Evolutionary conservation across 2,888 invertebrate genomes (phyloP), one percentile per base, ranked within the genome.

Genomic region (Clusia tigrina): DNA sequence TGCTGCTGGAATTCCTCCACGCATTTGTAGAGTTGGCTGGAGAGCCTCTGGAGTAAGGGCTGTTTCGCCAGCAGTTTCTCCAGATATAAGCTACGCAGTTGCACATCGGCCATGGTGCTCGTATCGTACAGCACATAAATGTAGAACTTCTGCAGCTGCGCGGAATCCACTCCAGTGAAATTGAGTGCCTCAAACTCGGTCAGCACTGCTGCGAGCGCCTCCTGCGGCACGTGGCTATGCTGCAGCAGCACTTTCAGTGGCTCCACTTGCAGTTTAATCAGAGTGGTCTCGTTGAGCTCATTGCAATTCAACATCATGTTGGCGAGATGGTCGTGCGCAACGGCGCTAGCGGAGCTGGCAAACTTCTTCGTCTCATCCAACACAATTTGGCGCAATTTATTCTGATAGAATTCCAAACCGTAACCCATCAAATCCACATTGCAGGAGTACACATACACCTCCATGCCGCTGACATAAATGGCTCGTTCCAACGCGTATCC

Each of bases 91-190:
- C 78, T 71, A 38, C 86, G 78, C 23, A 84, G 55, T 2, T 75
- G 65, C 0, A 79, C 68, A 60, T 86, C 86, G 1, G 73, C 71
- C 3, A 77, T 60, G 0, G 83, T 75, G 20, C 86, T 83, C 1
- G 71, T 70, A 68, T 86, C 85, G 63, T 85, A 87, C 51, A 86
- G 72, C 54, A 85, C 80, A 17, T 84, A 78, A 22, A 86, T 61
- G 3, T 83, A 73, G 63, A 81, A 79, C 2, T 74, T 74, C 0
- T 70, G 15, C 17, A 76, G 17, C 3, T 74, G 24, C 42, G 62
- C 23, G 60, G 66, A 54, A 3, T 70, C 67, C 1, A 73, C 62
- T 1, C 63, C 60, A 37, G 62, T 61, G 5, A 79, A 64, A 9
- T 77, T 54, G 0, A 81, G 64, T 2, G 65, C 23, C 6, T 64